A percentile compares a stretch with the other conserved stretches of the same genome.
Conservation (phyloP, 2,797 vertebrate genomes). For the Nannoperca obscura region DNA sequence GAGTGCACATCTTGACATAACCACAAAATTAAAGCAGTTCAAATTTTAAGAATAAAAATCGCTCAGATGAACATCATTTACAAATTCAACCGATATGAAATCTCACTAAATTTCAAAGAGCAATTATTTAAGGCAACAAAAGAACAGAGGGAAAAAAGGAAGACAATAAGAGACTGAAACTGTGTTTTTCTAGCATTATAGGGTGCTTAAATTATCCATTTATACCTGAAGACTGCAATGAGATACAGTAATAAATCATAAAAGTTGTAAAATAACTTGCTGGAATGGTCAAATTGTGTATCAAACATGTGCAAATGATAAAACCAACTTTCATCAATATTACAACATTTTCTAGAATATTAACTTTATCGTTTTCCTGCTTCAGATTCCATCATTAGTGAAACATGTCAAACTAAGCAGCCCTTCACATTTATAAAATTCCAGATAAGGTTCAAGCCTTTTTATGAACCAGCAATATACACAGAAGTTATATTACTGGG, state of each 20-base stretch:
- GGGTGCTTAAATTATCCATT: background rate
- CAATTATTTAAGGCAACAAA: background rate
- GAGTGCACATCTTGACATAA: constrained; percentile 1
- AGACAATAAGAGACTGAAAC: background rate
- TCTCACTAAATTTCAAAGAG: background rate
- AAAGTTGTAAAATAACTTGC: background rate
- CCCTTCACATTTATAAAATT: background rate
- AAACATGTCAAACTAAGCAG: background rate
- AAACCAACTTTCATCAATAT: background rate
- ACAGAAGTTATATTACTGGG: background rate
- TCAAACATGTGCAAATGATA: background rate
- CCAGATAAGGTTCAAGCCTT: background rate
- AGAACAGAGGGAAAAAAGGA: background rate
- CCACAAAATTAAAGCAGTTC: background rate
- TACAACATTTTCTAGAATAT: background rate
- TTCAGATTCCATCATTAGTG: background rate
- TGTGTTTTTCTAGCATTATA: background rate
- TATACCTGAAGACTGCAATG: background rate
- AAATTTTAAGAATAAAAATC: background rate
- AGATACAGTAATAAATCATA: background rate
- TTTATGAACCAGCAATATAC: background rate
- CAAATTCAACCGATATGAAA: background rate
- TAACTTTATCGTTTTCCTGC: background rate
- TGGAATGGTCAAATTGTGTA: background rate
- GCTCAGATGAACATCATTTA: background rate